Evolutionary conservation across 1,140 invertebrate species (phyloP).

Genomic region (Zophobas morio): DNA sequence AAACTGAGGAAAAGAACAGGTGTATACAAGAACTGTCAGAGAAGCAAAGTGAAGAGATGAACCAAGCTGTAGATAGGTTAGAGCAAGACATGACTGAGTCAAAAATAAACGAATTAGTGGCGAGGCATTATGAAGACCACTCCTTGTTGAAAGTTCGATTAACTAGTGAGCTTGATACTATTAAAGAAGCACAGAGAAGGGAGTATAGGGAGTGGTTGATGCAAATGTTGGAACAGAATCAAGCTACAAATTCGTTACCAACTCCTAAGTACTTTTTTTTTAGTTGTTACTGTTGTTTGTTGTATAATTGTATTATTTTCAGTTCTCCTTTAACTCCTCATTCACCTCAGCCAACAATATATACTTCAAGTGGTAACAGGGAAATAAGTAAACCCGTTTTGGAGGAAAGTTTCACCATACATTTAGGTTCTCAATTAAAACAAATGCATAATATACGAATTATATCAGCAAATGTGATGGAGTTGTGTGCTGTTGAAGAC

Average conservation of each 20-base stretch:
- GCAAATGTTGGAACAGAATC: slow-evolving; percentile 79
- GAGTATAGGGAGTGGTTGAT: slow-evolving; percentile 89
- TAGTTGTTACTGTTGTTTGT: slow-evolving; percentile 16
- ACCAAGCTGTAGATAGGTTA: slow-evolving; percentile 79
- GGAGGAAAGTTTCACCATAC: slow-evolving; percentile 98
- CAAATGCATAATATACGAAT: slow-evolving; percentile 98
- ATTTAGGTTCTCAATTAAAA: slow-evolving; percentile 97
- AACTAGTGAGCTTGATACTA: slow-evolving; percentile 80
- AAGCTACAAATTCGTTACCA: slow-evolving; percentile 70
- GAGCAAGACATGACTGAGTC: slow-evolving; percentile 79
- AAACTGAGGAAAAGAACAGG: slow-evolving; percentile 77
- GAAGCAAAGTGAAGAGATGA: slow-evolving; percentile 84
- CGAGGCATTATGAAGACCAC: slow-evolving; percentile 84
- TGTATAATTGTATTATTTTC: slow-evolving; percentile 46
- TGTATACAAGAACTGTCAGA: slow-evolving; percentile 73
- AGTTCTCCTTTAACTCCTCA: slow-evolving; percentile 62
- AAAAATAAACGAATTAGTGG: slow-evolving; percentile 83
- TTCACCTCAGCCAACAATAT: slow-evolving; percentile 49
- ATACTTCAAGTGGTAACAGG: slow-evolving; percentile 33
- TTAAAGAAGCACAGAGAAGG: slow-evolving; percentile 83
- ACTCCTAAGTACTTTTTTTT: slow-evolving; percentile 67
- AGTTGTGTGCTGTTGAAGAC: slow-evolving; percentile 82
- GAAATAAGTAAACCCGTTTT: slow-evolving; percentile 68
- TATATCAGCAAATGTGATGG: slow-evolving; percentile 87
- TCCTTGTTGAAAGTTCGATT: slow-evolving; percentile 80